These are phyloP conservation scores for Lepetodrilus schrolli DNA, from an alignment of 2,888 invertebrate species.

Conservation along the genomic window DNA sequence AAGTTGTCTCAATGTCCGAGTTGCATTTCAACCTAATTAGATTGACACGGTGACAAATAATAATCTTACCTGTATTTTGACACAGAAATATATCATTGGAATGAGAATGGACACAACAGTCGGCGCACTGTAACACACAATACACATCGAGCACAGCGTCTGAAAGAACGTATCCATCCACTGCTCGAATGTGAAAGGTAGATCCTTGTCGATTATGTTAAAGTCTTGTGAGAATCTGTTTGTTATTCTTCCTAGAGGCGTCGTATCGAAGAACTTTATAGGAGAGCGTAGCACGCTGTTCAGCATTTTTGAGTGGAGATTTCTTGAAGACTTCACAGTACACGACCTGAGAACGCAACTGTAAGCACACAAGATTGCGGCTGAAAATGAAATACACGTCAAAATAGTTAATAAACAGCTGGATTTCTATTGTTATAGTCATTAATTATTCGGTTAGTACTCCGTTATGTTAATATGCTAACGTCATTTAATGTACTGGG, in stretches of 20 bases:
- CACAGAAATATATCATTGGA: constrained; percentile 2
- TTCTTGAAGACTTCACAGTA: background rate
- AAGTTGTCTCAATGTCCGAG: too few species aligned
- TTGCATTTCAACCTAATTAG: too few species aligned
- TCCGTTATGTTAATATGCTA: too few species aligned
- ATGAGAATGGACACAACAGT: background rate
- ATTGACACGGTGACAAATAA: too few species aligned
- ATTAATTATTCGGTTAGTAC: too few species aligned
- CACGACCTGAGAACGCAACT: background rate
- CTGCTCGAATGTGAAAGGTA: constrained; percentile 9
- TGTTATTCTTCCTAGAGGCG: constrained; percentile 11
- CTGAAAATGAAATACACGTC: background rate
- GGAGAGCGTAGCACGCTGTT: background rate
- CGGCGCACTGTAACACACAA: constrained; percentile 9
- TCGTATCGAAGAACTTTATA: constrained; percentile 10
- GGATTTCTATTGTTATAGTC: too few species aligned
- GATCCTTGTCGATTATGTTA: background rate
- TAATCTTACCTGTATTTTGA: background rate
- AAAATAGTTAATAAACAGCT: too few species aligned
- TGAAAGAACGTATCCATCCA: background rate
- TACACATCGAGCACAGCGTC: background rate
- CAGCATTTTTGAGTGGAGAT: constrained; percentile 6
- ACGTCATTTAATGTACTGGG: too few species aligned
- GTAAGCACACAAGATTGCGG: background rate
- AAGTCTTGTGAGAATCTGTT: constrained; percentile 16